A percentile compares a stretch with the other conserved stretches of the same genome.
Conservation (phyloP, 2,888 invertebrate genomes). For the Dasysyrphus albostriatus region DNA sequence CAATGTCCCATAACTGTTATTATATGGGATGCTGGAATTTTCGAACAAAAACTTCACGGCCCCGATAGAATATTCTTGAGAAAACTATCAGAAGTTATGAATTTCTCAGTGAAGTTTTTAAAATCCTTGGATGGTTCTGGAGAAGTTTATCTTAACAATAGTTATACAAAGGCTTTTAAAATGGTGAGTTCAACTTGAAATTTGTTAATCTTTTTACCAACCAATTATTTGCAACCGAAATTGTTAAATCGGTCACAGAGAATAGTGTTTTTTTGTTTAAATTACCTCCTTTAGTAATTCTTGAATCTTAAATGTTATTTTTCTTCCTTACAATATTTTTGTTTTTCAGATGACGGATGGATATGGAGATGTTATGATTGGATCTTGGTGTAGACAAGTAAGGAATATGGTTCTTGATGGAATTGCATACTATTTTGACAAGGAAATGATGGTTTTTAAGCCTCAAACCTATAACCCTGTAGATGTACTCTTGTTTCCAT, state of each 20-base stretch:
- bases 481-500: background rate
- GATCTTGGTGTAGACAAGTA: background rate
- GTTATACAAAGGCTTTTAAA: background rate
- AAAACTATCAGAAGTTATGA: background rate
- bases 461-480: background rate
- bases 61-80: background rate
- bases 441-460: background rate
- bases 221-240: too few species aligned
- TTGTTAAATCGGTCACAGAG: too few species aligned
- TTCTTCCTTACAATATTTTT: too few species aligned
- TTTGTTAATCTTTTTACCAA: too few species aligned
- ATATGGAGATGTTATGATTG: background rate
- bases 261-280: too few species aligned
- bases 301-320: background rate
- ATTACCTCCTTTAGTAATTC: too few species aligned
- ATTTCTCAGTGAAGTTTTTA: background rate
- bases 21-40: background rate
- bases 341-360: background rate
- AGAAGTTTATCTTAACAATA: background rate
- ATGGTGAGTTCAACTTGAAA: conserved; percentile 17
- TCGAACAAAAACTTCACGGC: background rate
- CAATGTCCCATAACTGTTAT: conserved; percentile 1
- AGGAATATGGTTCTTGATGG: background rate
- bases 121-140: background rate
- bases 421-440: background rate